A percentile compares a stretch with the other conserved stretches of the same genome.
phyloP scores from a whole-genome alignment of 37 sponge, comb jelly and placozoan genomes.

The Ianthella basta region DNA sequence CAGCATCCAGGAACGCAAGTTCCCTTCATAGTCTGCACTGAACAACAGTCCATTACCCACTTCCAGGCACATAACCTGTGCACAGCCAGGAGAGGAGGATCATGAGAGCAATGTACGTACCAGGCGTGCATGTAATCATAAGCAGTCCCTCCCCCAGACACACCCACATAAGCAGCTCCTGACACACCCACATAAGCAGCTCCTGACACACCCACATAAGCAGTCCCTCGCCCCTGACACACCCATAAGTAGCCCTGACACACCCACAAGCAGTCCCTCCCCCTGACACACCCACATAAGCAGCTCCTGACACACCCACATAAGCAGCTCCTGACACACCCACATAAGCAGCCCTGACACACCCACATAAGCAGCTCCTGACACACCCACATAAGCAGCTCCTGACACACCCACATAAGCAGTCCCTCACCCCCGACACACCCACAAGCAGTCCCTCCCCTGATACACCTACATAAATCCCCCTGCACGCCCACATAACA shows the following conservation, averaged over 20 bases:
- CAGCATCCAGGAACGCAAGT: slow-evolving; percentile 77
- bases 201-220: too few relatives aligned
- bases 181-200: too few relatives aligned
- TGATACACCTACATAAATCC: too few relatives aligned
- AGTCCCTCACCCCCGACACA: too few relatives aligned
- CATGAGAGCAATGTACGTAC: not conserved
- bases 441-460: not conserved
- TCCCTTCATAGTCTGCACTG: slow-evolving; percentile 80
- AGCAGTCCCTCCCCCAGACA: not conserved
- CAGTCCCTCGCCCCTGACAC: too few relatives aligned
- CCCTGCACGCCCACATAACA: too few relatives aligned
- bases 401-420: too few relatives aligned
- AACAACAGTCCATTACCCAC: slow-evolving; percentile 67
- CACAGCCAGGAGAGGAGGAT: too few relatives aligned
- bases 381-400: too few relatives aligned
- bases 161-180: not conserved
- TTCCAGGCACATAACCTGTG: slow-evolving; percentile 74
- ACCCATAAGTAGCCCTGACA: too few relatives aligned
- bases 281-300: not conserved
- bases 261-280: not conserved
- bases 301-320: not conserved
- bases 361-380: not conserved
- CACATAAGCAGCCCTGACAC: slow-evolving; percentile 69
- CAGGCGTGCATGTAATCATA: not conserved
- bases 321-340: not conserved